These are phyloP conservation scores for Thryonomys swinderianus DNA, from an alignment of 2,113 vertebrate genomes.

Conservation along the genomic window DNA sequence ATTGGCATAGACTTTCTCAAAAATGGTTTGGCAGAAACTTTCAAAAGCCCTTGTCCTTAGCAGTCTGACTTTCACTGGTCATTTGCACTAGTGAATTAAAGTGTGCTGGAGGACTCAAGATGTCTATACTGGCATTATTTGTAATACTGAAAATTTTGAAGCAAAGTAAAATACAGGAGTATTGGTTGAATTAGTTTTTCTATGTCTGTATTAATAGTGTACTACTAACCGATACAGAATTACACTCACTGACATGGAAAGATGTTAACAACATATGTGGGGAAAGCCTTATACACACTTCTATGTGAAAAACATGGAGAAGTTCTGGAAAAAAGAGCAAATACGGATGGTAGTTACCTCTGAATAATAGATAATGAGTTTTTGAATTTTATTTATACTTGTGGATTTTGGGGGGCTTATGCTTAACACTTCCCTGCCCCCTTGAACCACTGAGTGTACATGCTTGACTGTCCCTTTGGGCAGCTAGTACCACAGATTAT, in stretches of 20 bases:
- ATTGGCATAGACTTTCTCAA: background rate
- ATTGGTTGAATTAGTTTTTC: background rate
- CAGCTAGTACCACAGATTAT: background rate
- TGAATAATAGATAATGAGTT: background rate
- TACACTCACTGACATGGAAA: background rate
- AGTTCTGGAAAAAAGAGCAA: background rate
- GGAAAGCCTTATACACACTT: background rate
- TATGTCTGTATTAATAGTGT: background rate
- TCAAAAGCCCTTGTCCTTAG: background rate
- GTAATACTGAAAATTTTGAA: slow-evolving; percentile 9
- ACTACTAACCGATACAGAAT: background rate
- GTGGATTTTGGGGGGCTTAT: slow-evolving; percentile 40
- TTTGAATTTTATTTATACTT: background rate
- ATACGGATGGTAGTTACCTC: background rate
- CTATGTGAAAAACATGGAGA: background rate
- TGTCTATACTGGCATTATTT: background rate
- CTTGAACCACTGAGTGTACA: too few species aligned
- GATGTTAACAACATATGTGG: background rate
- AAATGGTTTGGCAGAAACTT: background rate
- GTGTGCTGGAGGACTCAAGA: background rate
- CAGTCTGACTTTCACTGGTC: background rate
- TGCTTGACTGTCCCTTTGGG: too few species aligned
- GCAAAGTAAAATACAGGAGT: background rate
- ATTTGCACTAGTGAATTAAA: background rate
- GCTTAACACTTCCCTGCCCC: background rate